Evolutionary conservation across 2,888 invertebrate species (phyloP), one percentile per base, ranked within the genome.

Genomic region (Geotrupes spiniger): DNA sequence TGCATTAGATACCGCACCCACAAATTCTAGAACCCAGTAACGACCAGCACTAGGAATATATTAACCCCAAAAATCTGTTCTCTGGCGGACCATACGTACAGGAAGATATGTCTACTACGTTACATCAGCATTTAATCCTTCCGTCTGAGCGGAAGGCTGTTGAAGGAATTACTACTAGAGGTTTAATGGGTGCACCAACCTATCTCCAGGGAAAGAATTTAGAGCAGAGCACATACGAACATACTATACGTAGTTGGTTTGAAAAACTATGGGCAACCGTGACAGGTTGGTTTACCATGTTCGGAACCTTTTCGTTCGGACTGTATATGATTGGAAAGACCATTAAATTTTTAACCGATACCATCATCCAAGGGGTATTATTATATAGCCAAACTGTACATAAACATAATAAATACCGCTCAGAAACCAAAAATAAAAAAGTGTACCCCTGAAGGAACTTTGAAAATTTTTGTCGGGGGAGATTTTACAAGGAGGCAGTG

Each of bases 1-100:
- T 42, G 5, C 42, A 42, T 42, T 31, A 42, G 12, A 42, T 42
- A 1, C 42, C 33, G 2, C 31, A 31, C 9, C 36, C 42, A 31
- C 16, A 42, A 17, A 31, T 42, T 4, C n/a, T 42, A 21, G 29
- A 29, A 12, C 42, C 42, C 17, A 31, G 14, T 6, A 29, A 33
- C 12, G 17, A 42, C 2, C 8, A 42, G 10, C 15, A 12, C 15
- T 42, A 33, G 42, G 31, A 10, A 2, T 42, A 42, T 21, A 21
- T 16, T 1, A 42, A 17, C 16, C 42, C 42, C 6, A 31, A 25
- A n/a, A 42, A 42, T 21, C 11, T 42, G n/a, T 31, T 42, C 15
- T 9, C n/a, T 6, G 42, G 33, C 1, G 21, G 26, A 4, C 8
- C 33, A 16, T 42, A 42, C 8, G 14, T 33, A 6, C 29, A 31